phyloP scores from a whole-genome alignment of 2,888 invertebrate genomes.

The Athripsodes cinereus region DNA sequence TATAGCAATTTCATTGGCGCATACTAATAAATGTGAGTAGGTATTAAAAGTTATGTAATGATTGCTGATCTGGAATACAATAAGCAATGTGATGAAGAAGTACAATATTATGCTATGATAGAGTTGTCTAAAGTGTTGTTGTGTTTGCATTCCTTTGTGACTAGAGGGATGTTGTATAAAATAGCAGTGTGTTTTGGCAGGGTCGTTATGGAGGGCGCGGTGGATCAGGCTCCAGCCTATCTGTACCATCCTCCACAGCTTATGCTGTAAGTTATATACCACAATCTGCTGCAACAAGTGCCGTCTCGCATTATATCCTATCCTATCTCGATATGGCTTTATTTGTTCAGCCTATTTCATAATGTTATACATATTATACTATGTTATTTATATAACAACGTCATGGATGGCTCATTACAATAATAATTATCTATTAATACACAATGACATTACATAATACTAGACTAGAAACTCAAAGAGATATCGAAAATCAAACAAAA shows the following conservation, averaged over 20 bases:
- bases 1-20: too few species aligned
- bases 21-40: too few species aligned
- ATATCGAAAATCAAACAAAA: too few species aligned
- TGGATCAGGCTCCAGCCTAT: constrained; percentile 75
- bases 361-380: background rate
- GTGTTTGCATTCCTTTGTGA: background rate
- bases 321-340: constrained; percentile 24
- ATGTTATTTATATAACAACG: too few species aligned
- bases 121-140: background rate
- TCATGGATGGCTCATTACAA: background rate
- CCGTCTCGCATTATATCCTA: constrained; percentile 31
- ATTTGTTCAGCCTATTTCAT: constrained; percentile 21
- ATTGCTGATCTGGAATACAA: too few species aligned
- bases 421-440: background rate
- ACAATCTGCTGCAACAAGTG: constrained; percentile 33
- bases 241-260: constrained; percentile 71
- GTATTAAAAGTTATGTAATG: too few species aligned
- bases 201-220: constrained; percentile 61
- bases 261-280: constrained; percentile 53
- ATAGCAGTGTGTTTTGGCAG: constrained; percentile 40
- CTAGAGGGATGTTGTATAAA: constrained; percentile 11
- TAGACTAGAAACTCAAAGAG: too few species aligned
- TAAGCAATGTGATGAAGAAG: too few species aligned
- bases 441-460: too few species aligned
- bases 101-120: too few species aligned